Base-by-base conservation (phyloP, 2,888 invertebrate species). In the Troides oblongomaculatus region DNA sequence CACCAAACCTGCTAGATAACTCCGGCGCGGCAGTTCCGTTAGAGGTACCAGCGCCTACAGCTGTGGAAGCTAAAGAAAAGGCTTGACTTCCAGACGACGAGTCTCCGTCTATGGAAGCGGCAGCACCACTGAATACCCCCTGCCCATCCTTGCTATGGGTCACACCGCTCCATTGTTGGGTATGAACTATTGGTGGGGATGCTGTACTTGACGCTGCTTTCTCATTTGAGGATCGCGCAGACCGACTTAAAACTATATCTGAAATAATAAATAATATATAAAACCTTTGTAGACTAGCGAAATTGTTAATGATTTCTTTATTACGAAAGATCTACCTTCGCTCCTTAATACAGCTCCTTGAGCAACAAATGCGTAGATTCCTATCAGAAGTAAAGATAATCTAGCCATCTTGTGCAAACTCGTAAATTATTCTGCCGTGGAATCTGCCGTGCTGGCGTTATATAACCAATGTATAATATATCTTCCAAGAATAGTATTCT, bases 151-250 rank as follows among this genome's bases (percentile, higher is more conserved):
- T 50, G 25, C 75, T 78, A 65, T 81, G 81, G 14, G 83, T 74
- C 14, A 83, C 71, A 2, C 88, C 89, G 30, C 82, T 84, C 88
- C 88, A 88, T 62, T 89, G 83, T n/a, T 83, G 80, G 0, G 87
- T 79, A 39, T 74, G 83, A 73, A 84, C 86, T 43, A 78, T 70
- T 39, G 78, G 75, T 39, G 79, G 79, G 8, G 78, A 77, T 0
- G 77, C 74, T 14, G 74, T 74, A 36, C 63, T 73, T 10, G 74
- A 76, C 2, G 74, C 75, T 74, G 67, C 8, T 21, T 18, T 71
- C 73, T 57, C 81, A 79, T 23, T 53, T 18, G 84, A 79, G 25
- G 84, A 83, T 56, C 85, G 79, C 5, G 72, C 76, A 61, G 74
- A 72, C n/a, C 84, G 76, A 60, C 72, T 75, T 8, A 76, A 72